Base-by-base conservation (phyloP, 1,140 invertebrate species). In the Drosophila busckii region DNA sequence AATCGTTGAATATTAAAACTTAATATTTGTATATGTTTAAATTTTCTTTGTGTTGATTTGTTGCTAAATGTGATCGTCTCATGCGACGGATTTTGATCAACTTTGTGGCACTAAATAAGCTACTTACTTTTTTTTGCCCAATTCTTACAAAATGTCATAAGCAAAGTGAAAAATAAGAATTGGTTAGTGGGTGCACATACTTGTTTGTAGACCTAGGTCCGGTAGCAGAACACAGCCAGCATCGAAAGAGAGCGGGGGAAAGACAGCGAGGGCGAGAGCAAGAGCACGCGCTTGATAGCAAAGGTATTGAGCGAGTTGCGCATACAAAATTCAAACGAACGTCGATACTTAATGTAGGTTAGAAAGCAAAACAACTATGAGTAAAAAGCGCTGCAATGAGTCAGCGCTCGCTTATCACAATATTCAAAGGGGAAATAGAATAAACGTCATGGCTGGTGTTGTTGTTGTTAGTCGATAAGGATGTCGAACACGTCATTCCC, bases 131-230 rank as follows among this genome's bases (percentile, higher is more conserved):
- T n/a, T n/a, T n/a, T n/a, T n/a, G n/a, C n/a, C n/a, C n/a, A n/a
- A n/a, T n/a, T n/a, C n/a, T n/a, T n/a, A n/a, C n/a, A n/a, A n/a
- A n/a, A n/a, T n/a, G n/a, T n/a, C n/a, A n/a, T n/a, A n/a, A n/a
- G n/a, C n/a, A n/a, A n/a, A n/a, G n/a, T n/a, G n/a, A n/a, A n/a
- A n/a, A n/a, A n/a, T n/a, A n/a, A n/a, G n/a, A n/a, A n/a, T n/a
- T n/a, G n/a, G 41, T 31, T 9, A 2, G 7, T 28, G 12, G 23
- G 9, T 8, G 23, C 9, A n/a, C 7, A 59, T 53, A 54, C 20
- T 29, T 54, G 37, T 54, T 80, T 78, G 49, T 80, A 80, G 73
- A 82, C 75, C 75, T 80, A 82, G 73, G 73, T 80, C 68, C 75
- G 59, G 71, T 52, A 66, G 42, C 29, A 32, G 16, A 44, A 35